Evolutionary conservation across 2,888 invertebrate genomes (phyloP).

Genomic region (Azorinus chamasolen): DNA sequence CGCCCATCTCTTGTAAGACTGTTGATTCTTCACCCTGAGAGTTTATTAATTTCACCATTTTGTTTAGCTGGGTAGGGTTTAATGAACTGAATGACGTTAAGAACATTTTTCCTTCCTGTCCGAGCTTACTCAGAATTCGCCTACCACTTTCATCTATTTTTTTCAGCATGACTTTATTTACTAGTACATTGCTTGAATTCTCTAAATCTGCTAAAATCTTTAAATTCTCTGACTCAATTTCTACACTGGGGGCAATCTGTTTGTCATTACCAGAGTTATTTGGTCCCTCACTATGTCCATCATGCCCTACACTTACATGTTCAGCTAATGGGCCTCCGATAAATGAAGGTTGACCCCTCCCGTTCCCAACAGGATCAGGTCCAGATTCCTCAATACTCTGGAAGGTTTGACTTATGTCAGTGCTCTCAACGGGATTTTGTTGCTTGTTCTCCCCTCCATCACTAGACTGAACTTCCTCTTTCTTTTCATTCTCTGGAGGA

Average conservation of each 20-base stretch:
- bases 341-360: constrained; percentile 1
- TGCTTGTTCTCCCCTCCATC: too few relatives aligned
- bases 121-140: constrained; percentile 44
- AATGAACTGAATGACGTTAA: constrained; percentile 43
- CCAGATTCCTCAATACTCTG: background rate
- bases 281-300: background rate
- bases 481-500: too few relatives aligned
- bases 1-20: constrained; percentile 36
- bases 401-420: too few relatives aligned
- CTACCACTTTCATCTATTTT: constrained; percentile 47
- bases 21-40: constrained; percentile 58
- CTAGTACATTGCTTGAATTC: constrained; percentile 45
- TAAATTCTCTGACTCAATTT: constrained; percentile 20
- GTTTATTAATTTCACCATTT: constrained; percentile 53
- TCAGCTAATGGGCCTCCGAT: constrained; percentile 15
- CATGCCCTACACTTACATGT: constrained; percentile 7
- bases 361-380: background rate
- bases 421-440: too few relatives aligned
- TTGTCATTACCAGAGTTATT: constrained; percentile 11
- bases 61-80: constrained; percentile 58
- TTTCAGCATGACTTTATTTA: constrained; percentile 60
- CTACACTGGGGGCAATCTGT: constrained; percentile 11
- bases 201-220: constrained; percentile 37
- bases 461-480: too few relatives aligned
- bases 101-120: constrained; percentile 50